phyloP scores from a whole-genome alignment of 2,113 vertebrate genomes.

The Pao palembangensis region DNA sequence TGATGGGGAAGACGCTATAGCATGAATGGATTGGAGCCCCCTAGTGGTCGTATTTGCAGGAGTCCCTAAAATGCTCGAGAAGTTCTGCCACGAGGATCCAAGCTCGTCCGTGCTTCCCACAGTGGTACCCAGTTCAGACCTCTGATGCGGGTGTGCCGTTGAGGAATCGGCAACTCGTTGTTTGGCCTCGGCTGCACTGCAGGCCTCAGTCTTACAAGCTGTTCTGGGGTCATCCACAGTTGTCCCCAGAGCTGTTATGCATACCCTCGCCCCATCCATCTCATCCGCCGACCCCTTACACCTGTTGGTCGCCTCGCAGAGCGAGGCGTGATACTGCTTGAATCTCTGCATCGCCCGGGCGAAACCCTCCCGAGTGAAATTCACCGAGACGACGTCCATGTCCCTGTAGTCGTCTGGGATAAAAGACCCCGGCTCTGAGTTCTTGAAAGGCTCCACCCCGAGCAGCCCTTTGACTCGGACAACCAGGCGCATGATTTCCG shows the following conservation, averaged over 20 bases:
- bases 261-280: conserved; percentile 52
- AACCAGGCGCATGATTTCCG: conserved; percentile 78
- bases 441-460: conserved; percentile 71
- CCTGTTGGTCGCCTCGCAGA: conserved; percentile 74
- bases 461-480: conserved; percentile 70
- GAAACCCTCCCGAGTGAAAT: conserved; percentile 69
- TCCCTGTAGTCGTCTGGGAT: conserved; percentile 81
- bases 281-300: conserved; percentile 47
- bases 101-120: conserved; percentile 37
- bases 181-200: neutral
- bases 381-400: conserved; percentile 41
- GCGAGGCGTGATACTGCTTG: conserved; percentile 81
- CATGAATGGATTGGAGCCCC: conserved; percentile 2
- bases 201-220: conserved; percentile 45
- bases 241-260: conserved; percentile 83
- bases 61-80: conserved; percentile 41
- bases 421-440: conserved; percentile 78
- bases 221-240: conserved; percentile 66
- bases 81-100: conserved; percentile 70
- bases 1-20: conserved; percentile 14
- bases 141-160: neutral
- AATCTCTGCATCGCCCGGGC: conserved; percentile 71
- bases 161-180: conserved; percentile 1
- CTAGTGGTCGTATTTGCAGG: conserved; percentile 13
- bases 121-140: conserved; percentile 5